Conservation (phyloP, 2,113 vertebrate species). For the Peromyscus californicus region DNA sequence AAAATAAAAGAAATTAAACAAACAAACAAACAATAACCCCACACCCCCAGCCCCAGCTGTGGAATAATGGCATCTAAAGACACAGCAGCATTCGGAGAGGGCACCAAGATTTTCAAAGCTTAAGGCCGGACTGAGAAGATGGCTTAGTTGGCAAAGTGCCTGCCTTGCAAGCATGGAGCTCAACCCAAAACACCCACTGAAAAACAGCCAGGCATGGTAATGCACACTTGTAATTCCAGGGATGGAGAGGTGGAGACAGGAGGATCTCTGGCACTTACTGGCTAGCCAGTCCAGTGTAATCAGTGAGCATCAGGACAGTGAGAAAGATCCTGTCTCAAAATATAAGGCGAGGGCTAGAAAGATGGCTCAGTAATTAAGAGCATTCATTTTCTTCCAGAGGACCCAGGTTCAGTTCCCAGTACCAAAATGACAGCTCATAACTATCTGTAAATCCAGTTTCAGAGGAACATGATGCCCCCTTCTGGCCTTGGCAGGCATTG, state of each 20-base stretch:
- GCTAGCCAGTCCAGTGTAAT: background rate
- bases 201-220: background rate
- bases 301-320: background rate
- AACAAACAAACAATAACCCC: background rate
- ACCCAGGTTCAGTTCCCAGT: background rate
- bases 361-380: background rate
- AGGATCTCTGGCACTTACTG: background rate
- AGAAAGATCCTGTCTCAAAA: background rate
- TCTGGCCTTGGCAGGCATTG: background rate
- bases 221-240: too few species aligned
- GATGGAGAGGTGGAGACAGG: background rate
- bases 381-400: background rate
- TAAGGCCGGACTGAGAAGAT: background rate
- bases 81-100: background rate
- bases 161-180: background rate
- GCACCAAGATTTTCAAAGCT: background rate
- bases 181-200: background rate
- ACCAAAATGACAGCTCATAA: background rate
- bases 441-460: background rate
- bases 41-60: background rate
- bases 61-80: background rate
- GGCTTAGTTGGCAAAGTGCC: background rate
- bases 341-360: background rate
- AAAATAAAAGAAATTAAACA: conserved; percentile 35
- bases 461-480: background rate